Evolutionary conservation across 2,888 invertebrate genomes (phyloP).

Genomic region (Chorisops tibialis): DNA sequence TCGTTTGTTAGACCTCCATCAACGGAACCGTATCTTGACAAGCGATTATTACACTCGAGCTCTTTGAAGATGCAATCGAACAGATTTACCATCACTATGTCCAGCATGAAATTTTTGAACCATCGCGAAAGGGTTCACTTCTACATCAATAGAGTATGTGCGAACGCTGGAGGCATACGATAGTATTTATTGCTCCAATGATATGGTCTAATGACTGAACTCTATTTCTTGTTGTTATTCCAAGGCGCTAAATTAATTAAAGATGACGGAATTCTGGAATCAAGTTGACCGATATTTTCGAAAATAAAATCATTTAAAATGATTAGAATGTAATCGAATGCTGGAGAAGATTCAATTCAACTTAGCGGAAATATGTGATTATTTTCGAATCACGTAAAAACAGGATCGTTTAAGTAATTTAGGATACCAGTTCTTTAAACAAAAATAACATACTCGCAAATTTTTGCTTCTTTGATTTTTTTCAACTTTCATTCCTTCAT

Average conservation of each 20-base stretch:
- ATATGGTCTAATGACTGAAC: neutral
- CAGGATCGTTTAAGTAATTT: no score
- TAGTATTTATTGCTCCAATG: neutral
- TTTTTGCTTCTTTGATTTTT: no score
- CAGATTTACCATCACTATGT: neutral
- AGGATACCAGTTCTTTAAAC: neutral
- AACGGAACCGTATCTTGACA: neutral
- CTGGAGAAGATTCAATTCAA: neutral
- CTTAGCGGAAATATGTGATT: neutral
- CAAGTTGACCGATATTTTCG: no score
- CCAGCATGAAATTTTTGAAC: neutral
- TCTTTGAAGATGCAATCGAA: neutral
- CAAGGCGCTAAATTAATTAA: neutral
- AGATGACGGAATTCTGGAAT: no score
- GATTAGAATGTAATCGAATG: no score
- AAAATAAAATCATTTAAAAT: no score
- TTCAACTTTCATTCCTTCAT: no score
- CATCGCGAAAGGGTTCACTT: constrained; percentile 3
- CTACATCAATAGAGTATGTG: constrained; percentile 4
- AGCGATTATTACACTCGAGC: neutral
- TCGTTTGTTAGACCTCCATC: neutral
- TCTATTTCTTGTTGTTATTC: neutral
- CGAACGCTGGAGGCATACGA: neutral
- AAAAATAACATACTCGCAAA: no score
- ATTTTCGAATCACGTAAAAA: neutral